Evolutionary conservation across 2,888 invertebrate genomes (phyloP), one percentile per base, ranked within the genome.

Genomic region (Ditula angustiorana): DNA sequence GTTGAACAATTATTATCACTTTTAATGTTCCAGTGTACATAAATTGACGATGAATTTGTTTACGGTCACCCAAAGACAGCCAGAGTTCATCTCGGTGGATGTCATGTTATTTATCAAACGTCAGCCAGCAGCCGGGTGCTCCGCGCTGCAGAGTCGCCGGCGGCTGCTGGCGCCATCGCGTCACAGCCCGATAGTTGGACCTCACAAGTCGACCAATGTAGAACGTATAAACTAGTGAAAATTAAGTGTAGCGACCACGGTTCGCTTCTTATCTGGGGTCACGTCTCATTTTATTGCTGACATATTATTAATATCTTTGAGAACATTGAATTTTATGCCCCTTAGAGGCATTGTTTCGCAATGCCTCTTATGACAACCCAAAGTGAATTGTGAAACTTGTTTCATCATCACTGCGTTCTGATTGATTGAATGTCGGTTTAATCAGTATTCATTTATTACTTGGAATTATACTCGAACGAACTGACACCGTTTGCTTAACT

Each of bases 211-310:
- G 90, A 73, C 74, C 70, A 81, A 86, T 87, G 81, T 90, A 82
- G 87, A 87, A 82, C 89, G 82, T 77, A 86, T 88, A 86, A 85
- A 88, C 83, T 87, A 86, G 87, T 88, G 90, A 90, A 91, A 91
- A 90, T 90, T 85, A 90, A 90, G 88, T 90, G 90, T 90, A 81
- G 82, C 79, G 80, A 77, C 78, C 78, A 81, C 81, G 83, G 89
- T 81, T 87, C 90, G 85, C 71, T 74, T 77, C 73, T 77, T 92
- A 92, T 91, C 92, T 75, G 61, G 73, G 90, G 92, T 90, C 92
- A 86, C 79, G 86, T 86, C 86, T 82, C 79, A 87, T 86, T 90
- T 88, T 88, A 90, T 90, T 88, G 83, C 82, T 86, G 88, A 87
- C 89, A 87, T 90, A 87, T 90, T 88, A 87, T 84, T 88, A 87